phyloP scores from a whole-genome alignment of 2,113 vertebrate genomes.

The Emberiza fucata region DNA sequence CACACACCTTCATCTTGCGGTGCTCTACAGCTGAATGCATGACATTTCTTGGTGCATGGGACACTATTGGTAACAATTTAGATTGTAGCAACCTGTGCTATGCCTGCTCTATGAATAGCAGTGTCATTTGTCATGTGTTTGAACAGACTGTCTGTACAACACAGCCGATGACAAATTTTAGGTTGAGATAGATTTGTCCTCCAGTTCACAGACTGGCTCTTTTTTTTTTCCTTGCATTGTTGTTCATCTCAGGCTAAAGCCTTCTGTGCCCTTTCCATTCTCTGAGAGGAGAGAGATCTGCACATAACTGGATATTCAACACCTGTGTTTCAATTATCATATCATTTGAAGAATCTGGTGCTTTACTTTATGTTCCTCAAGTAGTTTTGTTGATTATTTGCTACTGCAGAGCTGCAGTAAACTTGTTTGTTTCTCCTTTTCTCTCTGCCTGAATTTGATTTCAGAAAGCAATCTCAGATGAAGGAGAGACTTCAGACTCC shows the following conservation, averaged over 20 bases:
- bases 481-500: constrained; percentile 7
- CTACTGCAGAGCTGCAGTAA: not conserved
- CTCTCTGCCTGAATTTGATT: constrained; percentile 8
- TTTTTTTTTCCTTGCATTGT: not conserved
- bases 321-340: not conserved
- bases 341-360: not conserved
- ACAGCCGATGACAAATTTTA: not conserved
- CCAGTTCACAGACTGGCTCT: not conserved
- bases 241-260: not conserved
- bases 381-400: constrained; percentile 25
- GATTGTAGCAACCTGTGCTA: not conserved
- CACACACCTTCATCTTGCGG: not conserved
- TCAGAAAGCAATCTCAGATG: constrained; percentile 35
- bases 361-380: constrained; percentile 10
- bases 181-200: not conserved
- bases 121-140: not conserved
- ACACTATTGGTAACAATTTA: not conserved
- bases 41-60: not conserved
- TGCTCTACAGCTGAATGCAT: not conserved
- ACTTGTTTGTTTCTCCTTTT: constrained; percentile 1
- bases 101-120: constrained; percentile 5
- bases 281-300: not conserved
- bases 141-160: not conserved
- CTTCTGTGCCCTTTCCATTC: not conserved
- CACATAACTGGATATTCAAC: not conserved